These are phyloP conservation scores for Galeruca laticollis DNA, from an alignment of 2,888 invertebrate genomes.

Conservation along the genomic window DNA sequence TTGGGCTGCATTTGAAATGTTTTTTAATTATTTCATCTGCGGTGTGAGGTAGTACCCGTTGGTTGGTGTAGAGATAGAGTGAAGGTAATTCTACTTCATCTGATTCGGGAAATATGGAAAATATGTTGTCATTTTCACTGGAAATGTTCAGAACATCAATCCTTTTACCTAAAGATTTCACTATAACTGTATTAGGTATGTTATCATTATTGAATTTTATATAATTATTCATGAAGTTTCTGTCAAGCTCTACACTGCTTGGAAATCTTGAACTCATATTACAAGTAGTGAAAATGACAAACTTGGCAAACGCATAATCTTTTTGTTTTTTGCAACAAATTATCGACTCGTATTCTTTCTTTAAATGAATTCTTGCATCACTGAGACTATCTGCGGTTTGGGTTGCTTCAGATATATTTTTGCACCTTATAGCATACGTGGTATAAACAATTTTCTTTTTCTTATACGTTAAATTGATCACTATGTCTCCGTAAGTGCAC, in stretches of 20 bases:
- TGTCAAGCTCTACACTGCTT: slow-evolving; percentile 10
- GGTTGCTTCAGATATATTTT: slow-evolving; percentile 31
- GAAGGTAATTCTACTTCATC: slow-evolving; percentile 41
- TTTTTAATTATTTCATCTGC: slow-evolving; percentile 43
- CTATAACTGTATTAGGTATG: slow-evolving; percentile 3
- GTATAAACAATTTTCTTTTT: neutral
- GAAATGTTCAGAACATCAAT: slow-evolving; percentile 40
- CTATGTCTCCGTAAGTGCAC: slow-evolving; percentile 50
- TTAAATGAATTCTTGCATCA: slow-evolving; percentile 38
- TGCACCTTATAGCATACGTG: slow-evolving; percentile 45
- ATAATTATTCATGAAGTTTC: slow-evolving; percentile 22
- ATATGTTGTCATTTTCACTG: slow-evolving; percentile 40
- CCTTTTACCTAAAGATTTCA: slow-evolving; percentile 32
- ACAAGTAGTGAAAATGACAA: slow-evolving; percentile 44
- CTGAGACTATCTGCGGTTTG: slow-evolving; percentile 36
- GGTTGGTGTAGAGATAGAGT: slow-evolving; percentile 48
- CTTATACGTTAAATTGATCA: slow-evolving; percentile 40
- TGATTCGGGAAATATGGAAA: slow-evolving; percentile 30
- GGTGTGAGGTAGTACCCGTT: slow-evolving; percentile 35
- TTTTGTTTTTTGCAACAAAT: slow-evolving; percentile 23
- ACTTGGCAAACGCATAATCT: slow-evolving; percentile 34
- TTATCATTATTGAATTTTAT: slow-evolving; percentile 9
- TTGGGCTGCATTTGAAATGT: slow-evolving; percentile 18
- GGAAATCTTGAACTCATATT: slow-evolving; percentile 30
- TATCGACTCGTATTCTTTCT: slow-evolving; percentile 39